Evolutionary conservation across 2,113 vertebrate species (phyloP).

Genomic region (Cairina moschata): DNA sequence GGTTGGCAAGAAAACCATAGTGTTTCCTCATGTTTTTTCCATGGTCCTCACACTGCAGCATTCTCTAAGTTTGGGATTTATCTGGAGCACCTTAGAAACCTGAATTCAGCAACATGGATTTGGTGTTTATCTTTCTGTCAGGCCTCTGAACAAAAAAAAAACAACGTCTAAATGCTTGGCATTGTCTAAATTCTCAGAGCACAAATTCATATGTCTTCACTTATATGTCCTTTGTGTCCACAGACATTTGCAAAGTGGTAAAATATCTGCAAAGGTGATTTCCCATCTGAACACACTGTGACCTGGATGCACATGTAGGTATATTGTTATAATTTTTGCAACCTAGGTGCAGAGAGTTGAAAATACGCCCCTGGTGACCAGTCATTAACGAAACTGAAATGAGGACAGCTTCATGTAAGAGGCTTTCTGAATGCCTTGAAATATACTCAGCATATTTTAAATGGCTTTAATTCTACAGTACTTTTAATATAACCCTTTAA

Average conservation of each 20-base stretch:
- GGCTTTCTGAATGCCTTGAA: slow-evolving; percentile 44
- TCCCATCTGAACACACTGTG: background rate
- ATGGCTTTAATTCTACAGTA: slow-evolving; percentile 59
- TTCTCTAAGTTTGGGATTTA: background rate
- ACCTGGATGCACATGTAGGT: slow-evolving; percentile 22
- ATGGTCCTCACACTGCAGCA: background rate
- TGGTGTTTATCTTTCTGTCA: background rate
- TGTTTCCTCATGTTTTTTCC: background rate
- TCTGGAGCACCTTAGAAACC: background rate
- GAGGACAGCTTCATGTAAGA: slow-evolving; percentile 33
- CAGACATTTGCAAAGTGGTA: background rate
- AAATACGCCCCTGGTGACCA: slow-evolving; percentile 41
- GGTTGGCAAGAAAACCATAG: background rate
- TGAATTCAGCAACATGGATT: background rate
- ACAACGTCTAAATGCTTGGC: background rate
- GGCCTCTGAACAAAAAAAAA: background rate
- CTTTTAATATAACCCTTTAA: slow-evolving; percentile 67
- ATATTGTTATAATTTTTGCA: slow-evolving; percentile 26
- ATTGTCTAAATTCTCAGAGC: background rate
- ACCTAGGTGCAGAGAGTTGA: slow-evolving; percentile 32
- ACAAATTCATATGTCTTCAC: background rate
- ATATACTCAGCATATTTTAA: slow-evolving; percentile 57
- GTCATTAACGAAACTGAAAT: slow-evolving; percentile 32
- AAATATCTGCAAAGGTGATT: slow-evolving; percentile 15
- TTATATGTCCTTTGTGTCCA: background rate